A percentile compares a stretch with the other conserved stretches of the same genome.
Conservation (phyloP, 1,140 invertebrate species). For the Drosophila miranda region DNA sequence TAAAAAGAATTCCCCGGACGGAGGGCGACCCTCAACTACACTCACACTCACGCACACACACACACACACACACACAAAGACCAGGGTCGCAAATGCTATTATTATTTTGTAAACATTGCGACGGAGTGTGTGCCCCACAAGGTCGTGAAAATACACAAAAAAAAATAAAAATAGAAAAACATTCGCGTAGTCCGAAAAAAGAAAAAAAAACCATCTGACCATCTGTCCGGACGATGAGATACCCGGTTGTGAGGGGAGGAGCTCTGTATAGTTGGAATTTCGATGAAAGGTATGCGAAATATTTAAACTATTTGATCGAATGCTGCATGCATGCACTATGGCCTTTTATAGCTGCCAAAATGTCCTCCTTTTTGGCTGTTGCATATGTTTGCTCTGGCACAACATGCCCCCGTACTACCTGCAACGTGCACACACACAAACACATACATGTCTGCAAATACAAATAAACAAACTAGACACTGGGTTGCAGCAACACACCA, state of each 20-base stretch:
- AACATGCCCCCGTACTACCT: too few relatives aligned
- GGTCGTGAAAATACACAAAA: slow-evolving; percentile 56
- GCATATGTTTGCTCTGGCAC: too few relatives aligned
- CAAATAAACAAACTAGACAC: slow-evolving; percentile 62
- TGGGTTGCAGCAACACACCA: slow-evolving; percentile 54
- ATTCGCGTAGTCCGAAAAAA: slow-evolving; percentile 40
- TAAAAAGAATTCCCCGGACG: slow-evolving; percentile 58
- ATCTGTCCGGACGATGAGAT: too few relatives aligned
- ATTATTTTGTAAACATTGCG: slow-evolving; percentile 78
- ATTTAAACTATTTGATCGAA: too few relatives aligned
- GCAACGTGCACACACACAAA: not conserved
- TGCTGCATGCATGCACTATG: too few relatives aligned
- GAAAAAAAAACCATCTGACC: slow-evolving; percentile 9
- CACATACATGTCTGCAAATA: slow-evolving; percentile 8
- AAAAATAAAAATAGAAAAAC: slow-evolving; percentile 39
- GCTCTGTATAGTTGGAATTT: too few relatives aligned
- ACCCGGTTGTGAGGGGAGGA: too few relatives aligned
- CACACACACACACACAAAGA: slow-evolving; percentile 22
- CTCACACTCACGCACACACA: slow-evolving; percentile 15
- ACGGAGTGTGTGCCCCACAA: slow-evolving; percentile 67
- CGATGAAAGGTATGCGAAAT: too few relatives aligned
- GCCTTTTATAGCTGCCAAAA: too few relatives aligned
- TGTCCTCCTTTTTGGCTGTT: too few relatives aligned
- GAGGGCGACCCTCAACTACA: slow-evolving; percentile 45
- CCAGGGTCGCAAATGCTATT: slow-evolving; percentile 77